Base-by-base conservation (phyloP, 1,140 invertebrate genomes). In the Bilobella aurantiaca region DNA sequence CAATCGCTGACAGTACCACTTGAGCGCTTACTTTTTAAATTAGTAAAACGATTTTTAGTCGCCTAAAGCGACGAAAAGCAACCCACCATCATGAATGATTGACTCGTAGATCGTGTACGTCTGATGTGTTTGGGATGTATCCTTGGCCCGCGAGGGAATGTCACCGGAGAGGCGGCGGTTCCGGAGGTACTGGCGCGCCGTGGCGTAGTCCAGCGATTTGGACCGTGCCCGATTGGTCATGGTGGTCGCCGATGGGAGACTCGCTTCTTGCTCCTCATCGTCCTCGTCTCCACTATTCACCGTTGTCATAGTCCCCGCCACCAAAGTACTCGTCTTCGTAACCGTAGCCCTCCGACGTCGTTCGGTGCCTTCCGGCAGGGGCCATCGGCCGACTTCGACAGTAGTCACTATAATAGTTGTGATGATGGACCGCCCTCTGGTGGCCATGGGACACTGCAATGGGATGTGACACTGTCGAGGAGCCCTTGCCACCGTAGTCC, bases 61-160 rank as follows among this genome's bases (percentile, higher is more conserved):
- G n/a, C n/a, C n/a, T n/a, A n/a, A n/a, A n/a, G n/a, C n/a, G n/a
- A n/a, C n/a, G n/a, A n/a, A n/a, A n/a, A n/a, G n/a, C n/a, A n/a
- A n/a, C n/a, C n/a, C 34, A 66, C 61, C 59, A 32, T 70, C 69
- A 49, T 63, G 63, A 42, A 70, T 63, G 30, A 70, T 68, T 16
- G 65, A 56, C 37, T 71, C 63, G 31, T 71, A 68, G 21, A 68
- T 71, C 3, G 69, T 71, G 53, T 70, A 67, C 0, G 69, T 65
- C 16, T 68, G 34, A 56, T 60, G 63, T 47, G 61, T 69, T 12
- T 63, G 32, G 2, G 60, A 65, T 14, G 34, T 32, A 14, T 69
- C 67, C 16, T 37, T 49, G 8, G 46, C 25, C 8, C 60, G 28
- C 16, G 58, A 21, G 23, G 63, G 27, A 56, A 58, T 58, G 25